Conservation (phyloP, 2,113 vertebrate genomes). For the Tupaia chinensis region DNA sequence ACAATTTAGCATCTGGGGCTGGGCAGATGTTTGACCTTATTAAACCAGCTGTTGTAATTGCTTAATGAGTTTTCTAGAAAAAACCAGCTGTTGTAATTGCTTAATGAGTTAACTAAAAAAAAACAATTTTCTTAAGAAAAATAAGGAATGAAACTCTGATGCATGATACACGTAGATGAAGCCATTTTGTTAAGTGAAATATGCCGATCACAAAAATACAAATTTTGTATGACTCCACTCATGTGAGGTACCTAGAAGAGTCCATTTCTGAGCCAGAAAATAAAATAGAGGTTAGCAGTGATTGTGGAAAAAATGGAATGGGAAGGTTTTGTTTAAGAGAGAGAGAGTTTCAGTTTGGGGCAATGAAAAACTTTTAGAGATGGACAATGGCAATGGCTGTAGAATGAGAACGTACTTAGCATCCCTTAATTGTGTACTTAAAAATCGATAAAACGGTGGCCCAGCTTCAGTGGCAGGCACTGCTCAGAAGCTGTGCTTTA, state of each 20-base stretch:
- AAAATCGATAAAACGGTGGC: neutral
- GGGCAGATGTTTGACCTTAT: too few species aligned
- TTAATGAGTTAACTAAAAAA: too few species aligned
- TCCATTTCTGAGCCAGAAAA: neutral
- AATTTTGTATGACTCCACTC: neutral
- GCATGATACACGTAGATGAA: neutral
- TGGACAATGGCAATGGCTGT: neutral
- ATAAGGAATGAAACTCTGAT: conserved; percentile 7
- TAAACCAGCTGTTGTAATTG: too few species aligned
- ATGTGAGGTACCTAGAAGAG: neutral
- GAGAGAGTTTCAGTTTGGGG: neutral
- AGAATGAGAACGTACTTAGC: neutral
- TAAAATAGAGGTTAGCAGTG: neutral
- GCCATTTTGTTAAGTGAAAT: neutral
- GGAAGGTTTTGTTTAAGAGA: neutral
- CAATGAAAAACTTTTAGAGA: neutral
- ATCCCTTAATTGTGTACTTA: neutral
- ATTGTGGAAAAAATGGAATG: neutral
- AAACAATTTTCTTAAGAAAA: too few species aligned
- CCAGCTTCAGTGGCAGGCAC: too few species aligned
- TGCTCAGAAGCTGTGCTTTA: too few species aligned
- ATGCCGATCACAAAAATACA: neutral
- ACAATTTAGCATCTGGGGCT: too few species aligned
- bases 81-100: too few species aligned
- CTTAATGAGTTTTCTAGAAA: too few species aligned